A percentile compares a stretch with the other conserved stretches of the same genome.
These are phyloP conservation scores for Aphidoletes aphidimyza DNA, from an alignment of 2,888 invertebrate species.

Conservation along the genomic window DNA sequence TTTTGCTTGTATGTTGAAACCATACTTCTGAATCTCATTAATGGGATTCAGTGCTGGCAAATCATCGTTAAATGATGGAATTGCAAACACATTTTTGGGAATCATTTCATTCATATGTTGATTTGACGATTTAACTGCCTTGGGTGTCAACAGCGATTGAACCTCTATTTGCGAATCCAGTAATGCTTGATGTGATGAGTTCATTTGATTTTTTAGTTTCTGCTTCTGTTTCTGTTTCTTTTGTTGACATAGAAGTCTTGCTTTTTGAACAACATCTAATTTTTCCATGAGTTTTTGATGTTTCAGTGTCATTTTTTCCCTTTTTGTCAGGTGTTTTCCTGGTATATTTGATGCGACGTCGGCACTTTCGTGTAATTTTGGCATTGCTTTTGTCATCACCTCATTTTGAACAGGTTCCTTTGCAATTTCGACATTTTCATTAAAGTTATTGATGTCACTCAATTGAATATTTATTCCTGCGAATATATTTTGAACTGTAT, in stretches of 20 bases:
- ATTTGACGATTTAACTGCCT: background rate
- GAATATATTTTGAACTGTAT: slow-evolving; percentile 35
- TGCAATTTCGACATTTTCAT: background rate
- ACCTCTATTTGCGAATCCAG: background rate
- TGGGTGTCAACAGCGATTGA: background rate
- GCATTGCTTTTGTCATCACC: no score
- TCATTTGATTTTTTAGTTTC: background rate
- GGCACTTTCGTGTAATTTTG: background rate
- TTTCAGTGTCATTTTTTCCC: slow-evolving; percentile 14
- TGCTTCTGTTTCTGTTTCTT: background rate
- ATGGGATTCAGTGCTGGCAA: slow-evolving; percentile 23
- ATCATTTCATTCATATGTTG: background rate
- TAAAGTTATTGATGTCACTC: background rate
- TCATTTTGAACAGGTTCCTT: no score
- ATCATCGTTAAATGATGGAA: slow-evolving; percentile 46
- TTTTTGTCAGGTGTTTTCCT: slow-evolving; percentile 5
- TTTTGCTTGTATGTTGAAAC: background rate
- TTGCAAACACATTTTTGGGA: background rate
- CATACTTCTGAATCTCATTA: background rate
- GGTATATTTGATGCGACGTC: background rate
- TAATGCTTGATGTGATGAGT: background rate
- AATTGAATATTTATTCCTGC: slow-evolving; percentile 6
- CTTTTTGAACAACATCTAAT: background rate
- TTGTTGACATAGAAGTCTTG: background rate
- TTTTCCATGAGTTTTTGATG: slow-evolving; percentile 43